Percentiles rank a stretch among this genome's conserved stretches.
Evolutionary conservation across 2,113 vertebrate species (phyloP).

Genomic region (Thermophis baileyi): DNA sequence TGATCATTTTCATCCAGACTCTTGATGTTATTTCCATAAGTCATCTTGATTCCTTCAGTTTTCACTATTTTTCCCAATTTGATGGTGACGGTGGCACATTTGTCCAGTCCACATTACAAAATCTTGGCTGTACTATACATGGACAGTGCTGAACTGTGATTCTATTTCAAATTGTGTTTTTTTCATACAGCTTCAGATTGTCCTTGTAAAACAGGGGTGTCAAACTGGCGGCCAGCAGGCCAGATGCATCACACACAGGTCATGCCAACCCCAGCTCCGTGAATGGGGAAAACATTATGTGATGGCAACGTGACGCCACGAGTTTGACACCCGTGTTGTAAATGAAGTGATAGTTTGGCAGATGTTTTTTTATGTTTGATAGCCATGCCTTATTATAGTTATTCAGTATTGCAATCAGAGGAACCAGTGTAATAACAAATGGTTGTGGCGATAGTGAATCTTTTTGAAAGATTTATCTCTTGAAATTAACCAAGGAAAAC

Average conservation of each 20-base stretch:
- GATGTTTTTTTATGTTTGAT: background rate
- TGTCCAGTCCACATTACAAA: background rate
- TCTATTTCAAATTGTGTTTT: background rate
- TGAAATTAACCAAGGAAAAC: background rate
- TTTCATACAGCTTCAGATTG: background rate
- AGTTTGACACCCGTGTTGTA: background rate
- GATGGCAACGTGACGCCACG: rapidly evolving
- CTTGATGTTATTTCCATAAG: background rate
- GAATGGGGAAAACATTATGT: too few relatives aligned
- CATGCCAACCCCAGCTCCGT: too few relatives aligned
- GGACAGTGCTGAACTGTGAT: background rate
- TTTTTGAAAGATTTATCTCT: background rate
- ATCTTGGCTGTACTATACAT: background rate
- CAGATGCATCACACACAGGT: too few relatives aligned
- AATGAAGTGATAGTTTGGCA: background rate
- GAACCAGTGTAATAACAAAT: background rate
- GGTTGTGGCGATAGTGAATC: background rate
- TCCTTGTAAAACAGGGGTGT: background rate
- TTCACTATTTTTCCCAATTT: background rate
- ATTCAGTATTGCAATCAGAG: background rate
- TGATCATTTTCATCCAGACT: background rate
- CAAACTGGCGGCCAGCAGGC: too few relatives aligned
- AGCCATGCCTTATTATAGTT: background rate
- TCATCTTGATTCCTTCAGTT: background rate
- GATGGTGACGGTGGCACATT: background rate